Evolutionary conservation across 2,113 vertebrate genomes (phyloP).

Genomic region (Pipa parva): DNA sequence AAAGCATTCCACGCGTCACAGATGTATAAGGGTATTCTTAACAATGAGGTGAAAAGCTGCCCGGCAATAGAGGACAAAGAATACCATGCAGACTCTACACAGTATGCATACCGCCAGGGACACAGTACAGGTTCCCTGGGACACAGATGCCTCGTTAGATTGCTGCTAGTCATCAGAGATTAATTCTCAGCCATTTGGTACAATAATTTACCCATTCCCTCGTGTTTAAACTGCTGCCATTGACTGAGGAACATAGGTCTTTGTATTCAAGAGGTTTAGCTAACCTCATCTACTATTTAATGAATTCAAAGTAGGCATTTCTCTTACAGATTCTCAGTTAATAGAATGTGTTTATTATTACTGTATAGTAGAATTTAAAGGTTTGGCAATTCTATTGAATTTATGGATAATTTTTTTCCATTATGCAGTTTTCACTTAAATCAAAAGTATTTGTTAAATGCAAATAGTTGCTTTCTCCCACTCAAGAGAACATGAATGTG

Average conservation of each 20-base stretch:
- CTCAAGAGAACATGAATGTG: too few species aligned
- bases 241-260: constrained; percentile 53
- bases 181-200: constrained; percentile 80
- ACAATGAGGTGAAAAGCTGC: constrained; percentile 79
- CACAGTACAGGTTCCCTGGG: constrained; percentile 68
- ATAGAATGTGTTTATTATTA: constrained; percentile 19
- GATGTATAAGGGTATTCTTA: constrained; percentile 76
- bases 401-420: neutral
- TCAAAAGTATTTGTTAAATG: too few species aligned
- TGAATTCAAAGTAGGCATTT: constrained; percentile 46
- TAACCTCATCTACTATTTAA: constrained; percentile 60
- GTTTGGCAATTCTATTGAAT: neutral
- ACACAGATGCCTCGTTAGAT: constrained; percentile 78
- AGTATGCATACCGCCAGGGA: constrained; percentile 74
- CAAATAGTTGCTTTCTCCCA: too few species aligned
- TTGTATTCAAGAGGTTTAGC: constrained; percentile 62
- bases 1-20: constrained; percentile 80
- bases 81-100: constrained; percentile 68
- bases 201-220: constrained; percentile 74
- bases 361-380: neutral
- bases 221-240: constrained; percentile 68
- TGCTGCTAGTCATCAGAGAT: constrained; percentile 74
- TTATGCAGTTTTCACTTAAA: too few species aligned
- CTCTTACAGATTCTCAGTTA: constrained; percentile 47
- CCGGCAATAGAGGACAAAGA: constrained; percentile 71